phyloP scores from a whole-genome alignment of 2,113 vertebrate species.

The Speoplatyrhinus poulsoni region DNA sequence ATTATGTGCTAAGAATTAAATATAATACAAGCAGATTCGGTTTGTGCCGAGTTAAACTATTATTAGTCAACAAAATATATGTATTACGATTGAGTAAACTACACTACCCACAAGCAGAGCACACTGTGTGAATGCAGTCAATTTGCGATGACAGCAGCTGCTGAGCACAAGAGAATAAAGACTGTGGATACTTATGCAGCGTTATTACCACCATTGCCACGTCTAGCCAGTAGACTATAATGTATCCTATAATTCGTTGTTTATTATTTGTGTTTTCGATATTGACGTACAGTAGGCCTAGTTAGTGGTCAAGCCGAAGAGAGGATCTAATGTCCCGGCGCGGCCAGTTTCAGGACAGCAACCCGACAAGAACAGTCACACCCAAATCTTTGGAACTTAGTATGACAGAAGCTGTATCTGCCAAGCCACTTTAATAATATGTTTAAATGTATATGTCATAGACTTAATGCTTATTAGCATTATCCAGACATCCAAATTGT shows the following conservation, averaged over 20 bases:
- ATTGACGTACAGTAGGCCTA: background rate
- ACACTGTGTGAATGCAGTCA: constrained; percentile 27
- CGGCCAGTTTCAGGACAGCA: constrained; percentile 42
- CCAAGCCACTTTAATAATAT: background rate
- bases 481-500: background rate
- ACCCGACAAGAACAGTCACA: constrained; percentile 57
- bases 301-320: constrained; percentile 35
- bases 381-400: constrained; percentile 52
- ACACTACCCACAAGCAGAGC: constrained; percentile 61
- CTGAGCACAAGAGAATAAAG: constrained; percentile 41
- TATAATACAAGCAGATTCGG: fast-evolving
- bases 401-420: background rate
- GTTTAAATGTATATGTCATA: no score
- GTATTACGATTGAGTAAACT: constrained; percentile 30
- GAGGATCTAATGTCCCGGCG: constrained; percentile 48
- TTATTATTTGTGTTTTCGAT: background rate
- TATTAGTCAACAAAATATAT: background rate
- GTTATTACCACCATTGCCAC: background rate
- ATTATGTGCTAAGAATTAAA: fast-evolving
- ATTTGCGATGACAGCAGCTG: constrained; percentile 53
- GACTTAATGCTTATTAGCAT: background rate
- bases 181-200: constrained; percentile 1
- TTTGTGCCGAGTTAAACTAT: background rate
- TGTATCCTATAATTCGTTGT: background rate
- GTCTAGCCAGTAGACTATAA: background rate